Evolutionary conservation across 2,113 vertebrate genomes (phyloP).

Genomic region (Rana temporaria): DNA sequence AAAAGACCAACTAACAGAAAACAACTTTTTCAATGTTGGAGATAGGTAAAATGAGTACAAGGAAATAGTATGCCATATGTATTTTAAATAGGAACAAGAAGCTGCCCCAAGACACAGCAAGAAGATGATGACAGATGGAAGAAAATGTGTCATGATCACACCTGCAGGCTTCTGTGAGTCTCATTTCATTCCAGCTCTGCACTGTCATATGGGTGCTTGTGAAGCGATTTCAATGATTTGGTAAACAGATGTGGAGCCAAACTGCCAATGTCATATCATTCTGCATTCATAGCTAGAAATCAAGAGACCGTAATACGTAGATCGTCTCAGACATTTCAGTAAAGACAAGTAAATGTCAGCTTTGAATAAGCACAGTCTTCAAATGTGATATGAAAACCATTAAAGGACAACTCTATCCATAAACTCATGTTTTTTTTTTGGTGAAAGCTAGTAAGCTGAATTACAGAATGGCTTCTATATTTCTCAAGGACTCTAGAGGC

Average conservation of each 20-base stretch:
- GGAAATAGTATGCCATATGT: conserved; percentile 17
- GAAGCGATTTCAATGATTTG: conserved; percentile 49
- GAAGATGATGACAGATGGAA: conserved; percentile 45
- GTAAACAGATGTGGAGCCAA: conserved; percentile 55
- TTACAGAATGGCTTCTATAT: no score
- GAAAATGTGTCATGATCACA: conserved; percentile 56
- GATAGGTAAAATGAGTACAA: conserved; percentile 11
- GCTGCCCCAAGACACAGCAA: conserved; percentile 29
- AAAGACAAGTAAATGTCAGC: conserved; percentile 50
- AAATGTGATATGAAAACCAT: conserved; percentile 29
- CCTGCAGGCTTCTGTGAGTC: conserved; percentile 56
- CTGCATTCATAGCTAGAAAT: conserved; percentile 57
- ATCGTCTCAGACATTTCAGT: conserved; percentile 47
- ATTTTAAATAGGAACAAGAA: conserved; percentile 46
- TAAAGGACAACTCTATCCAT: not conserved
- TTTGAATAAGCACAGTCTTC: conserved; percentile 45
- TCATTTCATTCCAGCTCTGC: conserved; percentile 42
- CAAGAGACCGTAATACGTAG: conserved; percentile 56
- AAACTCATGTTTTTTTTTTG: no score
- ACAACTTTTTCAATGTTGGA: not conserved
- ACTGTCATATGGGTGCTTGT: conserved; percentile 35
- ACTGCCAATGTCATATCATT: conserved; percentile 1
- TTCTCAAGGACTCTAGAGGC: no score
- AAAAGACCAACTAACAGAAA: not conserved
- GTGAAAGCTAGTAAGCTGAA: no score